Percentiles rank a stretch among this genome's conserved stretches.
Conservation (phyloP, 2,113 vertebrate species). For the Cavia aperea region DNA sequence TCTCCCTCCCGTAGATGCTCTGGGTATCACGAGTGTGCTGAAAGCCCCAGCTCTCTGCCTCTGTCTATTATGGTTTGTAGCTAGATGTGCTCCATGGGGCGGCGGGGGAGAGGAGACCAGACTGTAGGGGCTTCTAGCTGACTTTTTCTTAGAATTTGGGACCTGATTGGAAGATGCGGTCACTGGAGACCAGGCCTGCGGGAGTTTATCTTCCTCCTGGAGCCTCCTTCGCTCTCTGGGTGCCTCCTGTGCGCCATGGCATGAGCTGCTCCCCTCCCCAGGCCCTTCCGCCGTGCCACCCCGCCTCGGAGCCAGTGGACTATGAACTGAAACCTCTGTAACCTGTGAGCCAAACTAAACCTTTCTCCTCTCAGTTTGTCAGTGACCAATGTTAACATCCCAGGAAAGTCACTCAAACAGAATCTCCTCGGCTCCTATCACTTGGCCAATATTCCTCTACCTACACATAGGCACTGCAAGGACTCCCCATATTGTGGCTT, state of each 20-base stretch:
- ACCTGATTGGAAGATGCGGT: background rate
- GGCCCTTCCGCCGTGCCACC: background rate
- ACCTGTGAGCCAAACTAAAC: background rate
- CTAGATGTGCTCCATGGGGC: background rate
- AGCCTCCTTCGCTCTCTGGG: background rate
- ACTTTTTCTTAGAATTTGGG: background rate
- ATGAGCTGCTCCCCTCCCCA: background rate
- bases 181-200: background rate
- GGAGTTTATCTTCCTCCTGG: background rate
- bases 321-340: background rate
- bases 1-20: too few relatives aligned
- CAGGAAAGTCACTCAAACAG: background rate
- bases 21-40: rapidly evolving
- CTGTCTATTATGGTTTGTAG: background rate
- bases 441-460: background rate
- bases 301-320: background rate
- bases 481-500: background rate
- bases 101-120: background rate
- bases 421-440: rapidly evolving
- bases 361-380: background rate
- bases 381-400: background rate
- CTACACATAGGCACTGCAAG: rapidly evolving
- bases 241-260: background rate
- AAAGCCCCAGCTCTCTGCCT: rapidly evolving
- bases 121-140: background rate